phyloP scores from a whole-genome alignment of 2,888 invertebrate species.

The Dryococelus australis region DNA sequence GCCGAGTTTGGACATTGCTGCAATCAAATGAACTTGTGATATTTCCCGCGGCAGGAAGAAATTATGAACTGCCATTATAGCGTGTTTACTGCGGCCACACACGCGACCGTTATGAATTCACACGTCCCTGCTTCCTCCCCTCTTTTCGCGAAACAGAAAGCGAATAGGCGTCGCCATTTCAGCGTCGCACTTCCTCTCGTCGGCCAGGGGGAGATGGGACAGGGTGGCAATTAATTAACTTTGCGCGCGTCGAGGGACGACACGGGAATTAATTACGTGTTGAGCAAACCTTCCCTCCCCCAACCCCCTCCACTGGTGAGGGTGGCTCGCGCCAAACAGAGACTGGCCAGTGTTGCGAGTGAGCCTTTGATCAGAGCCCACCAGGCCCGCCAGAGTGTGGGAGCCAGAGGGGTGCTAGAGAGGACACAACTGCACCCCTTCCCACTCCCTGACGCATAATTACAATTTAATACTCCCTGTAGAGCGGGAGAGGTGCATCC shows the following conservation, averaged over 20 bases:
- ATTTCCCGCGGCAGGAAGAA: not conserved
- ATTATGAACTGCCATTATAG: not conserved
- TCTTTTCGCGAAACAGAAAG: not conserved
- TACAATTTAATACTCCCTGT: not conserved
- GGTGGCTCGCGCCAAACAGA: not conserved
- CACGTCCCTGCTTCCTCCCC: not conserved
- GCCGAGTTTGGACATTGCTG: no score
- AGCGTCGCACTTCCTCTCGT: not conserved
- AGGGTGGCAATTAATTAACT: not conserved
- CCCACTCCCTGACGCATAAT: not conserved
- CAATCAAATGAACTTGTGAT: no score
- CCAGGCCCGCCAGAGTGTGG: not conserved
- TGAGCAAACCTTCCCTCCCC: not conserved
- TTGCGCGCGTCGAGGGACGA: not conserved
- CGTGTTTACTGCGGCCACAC: not conserved
- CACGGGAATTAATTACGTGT: slow-evolving; percentile 10
- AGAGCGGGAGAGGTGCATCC: not conserved
- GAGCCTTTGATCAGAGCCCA: not conserved
- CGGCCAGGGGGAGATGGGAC: not conserved
- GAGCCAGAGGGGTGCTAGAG: not conserved
- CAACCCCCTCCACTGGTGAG: not conserved
- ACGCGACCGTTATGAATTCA: not conserved
- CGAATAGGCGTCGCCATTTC: not conserved
- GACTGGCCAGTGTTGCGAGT: not conserved
- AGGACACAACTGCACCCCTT: not conserved